Conservation (phyloP, 1,140 invertebrate species). For the Penaeus chinensis region DNA sequence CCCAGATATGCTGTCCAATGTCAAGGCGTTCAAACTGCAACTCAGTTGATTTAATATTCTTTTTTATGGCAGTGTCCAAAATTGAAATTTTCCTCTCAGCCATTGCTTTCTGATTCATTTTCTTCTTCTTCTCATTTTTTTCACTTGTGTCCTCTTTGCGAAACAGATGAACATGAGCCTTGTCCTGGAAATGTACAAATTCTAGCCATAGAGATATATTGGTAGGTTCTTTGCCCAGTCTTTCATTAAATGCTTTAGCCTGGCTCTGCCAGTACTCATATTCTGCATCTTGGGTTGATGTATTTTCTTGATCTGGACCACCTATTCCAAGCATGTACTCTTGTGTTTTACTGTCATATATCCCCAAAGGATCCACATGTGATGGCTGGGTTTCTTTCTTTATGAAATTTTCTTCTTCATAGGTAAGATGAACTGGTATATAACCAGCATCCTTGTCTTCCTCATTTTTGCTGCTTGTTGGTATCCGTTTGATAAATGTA, state of each 20-base stretch:
- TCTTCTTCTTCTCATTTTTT: slow-evolving; percentile 50
- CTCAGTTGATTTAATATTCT: slow-evolving; percentile 68
- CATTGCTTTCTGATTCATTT: slow-evolving; percentile 63
- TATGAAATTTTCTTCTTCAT: slow-evolving; percentile 51
- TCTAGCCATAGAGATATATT: slow-evolving; percentile 70
- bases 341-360: slow-evolving; percentile 65
- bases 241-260: slow-evolving; percentile 68
- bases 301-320: slow-evolving; percentile 3
- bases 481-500: slow-evolving; percentile 7
- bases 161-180: slow-evolving; percentile 58
- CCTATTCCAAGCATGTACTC: slow-evolving; percentile 35
- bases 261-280: slow-evolving; percentile 62
- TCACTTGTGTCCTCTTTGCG: slow-evolving; percentile 47
- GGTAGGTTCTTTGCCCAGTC: slow-evolving; percentile 67
- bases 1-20: slow-evolving; percentile 67
- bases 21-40: slow-evolving; percentile 68
- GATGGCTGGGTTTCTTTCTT: background rate
- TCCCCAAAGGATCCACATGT: slow-evolving; percentile 16
- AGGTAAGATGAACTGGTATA: slow-evolving; percentile 38
- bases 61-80: slow-evolving; percentile 69
- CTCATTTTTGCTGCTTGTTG: slow-evolving; percentile 4
- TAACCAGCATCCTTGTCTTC: slow-evolving; percentile 2
- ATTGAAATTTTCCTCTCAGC: slow-evolving; percentile 70
- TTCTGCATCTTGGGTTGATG: slow-evolving; percentile 37
- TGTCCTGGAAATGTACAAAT: slow-evolving; percentile 71